Percentiles rank a stretch among this genome's conserved stretches.
phyloP scores from a whole-genome alignment of 1,140 invertebrate genomes.

The Bombus confusus region DNA sequence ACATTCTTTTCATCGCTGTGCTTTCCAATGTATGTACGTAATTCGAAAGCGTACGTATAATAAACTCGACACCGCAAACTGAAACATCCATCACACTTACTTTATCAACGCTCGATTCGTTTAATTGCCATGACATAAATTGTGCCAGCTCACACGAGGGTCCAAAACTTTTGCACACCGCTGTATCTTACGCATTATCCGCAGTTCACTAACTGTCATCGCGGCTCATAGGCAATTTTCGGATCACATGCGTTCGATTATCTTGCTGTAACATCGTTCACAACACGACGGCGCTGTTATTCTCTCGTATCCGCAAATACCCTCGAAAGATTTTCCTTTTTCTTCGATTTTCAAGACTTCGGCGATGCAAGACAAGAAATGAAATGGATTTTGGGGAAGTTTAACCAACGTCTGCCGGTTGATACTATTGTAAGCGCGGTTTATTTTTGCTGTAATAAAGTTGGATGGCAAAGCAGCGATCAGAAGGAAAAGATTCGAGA shows the following conservation, averaged over 20 bases:
- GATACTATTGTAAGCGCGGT: background rate
- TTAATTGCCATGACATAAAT: background rate
- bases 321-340: no score
- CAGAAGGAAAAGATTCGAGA: constrained; percentile 41
- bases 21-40: no score
- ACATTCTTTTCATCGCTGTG: no score
- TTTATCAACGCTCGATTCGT: background rate
- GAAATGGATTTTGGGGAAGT: background rate
- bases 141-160: background rate
- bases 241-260: background rate
- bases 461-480: constrained; percentile 4
- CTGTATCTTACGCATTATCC: constrained; percentile 8
- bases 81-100: background rate
- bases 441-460: constrained; percentile 14
- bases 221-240: background rate
- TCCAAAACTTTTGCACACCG: background rate
- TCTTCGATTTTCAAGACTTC: background rate
- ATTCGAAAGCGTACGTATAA: no score
- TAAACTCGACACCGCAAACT: no score
- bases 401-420: background rate
- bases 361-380: background rate
- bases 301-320: no score
- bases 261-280: no score
- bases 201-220: background rate
- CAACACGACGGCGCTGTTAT: no score